Conservation (phyloP, 2,797 vertebrate species). For the Sebastes minor region DNA sequence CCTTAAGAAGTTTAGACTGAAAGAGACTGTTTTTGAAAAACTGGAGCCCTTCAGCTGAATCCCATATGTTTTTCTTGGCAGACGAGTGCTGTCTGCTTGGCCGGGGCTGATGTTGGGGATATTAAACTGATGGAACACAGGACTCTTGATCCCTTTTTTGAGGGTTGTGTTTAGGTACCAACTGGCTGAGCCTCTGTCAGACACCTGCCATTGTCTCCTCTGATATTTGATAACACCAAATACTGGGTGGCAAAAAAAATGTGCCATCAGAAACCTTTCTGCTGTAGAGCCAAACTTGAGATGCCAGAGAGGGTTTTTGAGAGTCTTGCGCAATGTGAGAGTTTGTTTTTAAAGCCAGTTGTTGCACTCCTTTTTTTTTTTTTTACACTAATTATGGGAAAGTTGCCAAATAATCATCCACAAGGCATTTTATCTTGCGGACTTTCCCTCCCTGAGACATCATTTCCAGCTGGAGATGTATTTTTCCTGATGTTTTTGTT, state of each 20-base stretch:
- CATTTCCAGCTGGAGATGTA: background rate
- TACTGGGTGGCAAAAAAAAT: background rate
- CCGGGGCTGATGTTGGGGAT: constrained; percentile 86
- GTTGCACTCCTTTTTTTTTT: background rate
- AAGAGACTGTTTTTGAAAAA: constrained; percentile 89
- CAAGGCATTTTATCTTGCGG: background rate
- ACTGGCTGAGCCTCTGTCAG: constrained; percentile 71
- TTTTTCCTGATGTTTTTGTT: background rate
- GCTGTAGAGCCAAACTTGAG: background rate
- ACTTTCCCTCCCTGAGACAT: background rate
- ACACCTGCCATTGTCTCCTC: constrained; percentile 85
- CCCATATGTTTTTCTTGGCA: constrained; percentile 96
- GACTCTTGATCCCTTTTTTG: constrained; percentile 86
- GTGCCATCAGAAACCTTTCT: background rate
- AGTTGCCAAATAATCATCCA: background rate
- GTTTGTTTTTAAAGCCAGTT: constrained; percentile 9
- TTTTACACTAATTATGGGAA: background rate
- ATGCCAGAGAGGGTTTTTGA: background rate
- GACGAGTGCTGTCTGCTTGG: constrained; percentile 89
- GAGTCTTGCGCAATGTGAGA: background rate
- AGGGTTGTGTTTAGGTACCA: constrained; percentile 82
- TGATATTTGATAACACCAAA: background rate
- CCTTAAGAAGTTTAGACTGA: constrained; percentile 93
- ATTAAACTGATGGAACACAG: constrained; percentile 93
- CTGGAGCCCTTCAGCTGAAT: constrained; percentile 86